Evolutionary conservation across 1,140 invertebrate genomes (phyloP), one percentile per base, ranked within the genome.

Genomic region (Bombus confusus): DNA sequence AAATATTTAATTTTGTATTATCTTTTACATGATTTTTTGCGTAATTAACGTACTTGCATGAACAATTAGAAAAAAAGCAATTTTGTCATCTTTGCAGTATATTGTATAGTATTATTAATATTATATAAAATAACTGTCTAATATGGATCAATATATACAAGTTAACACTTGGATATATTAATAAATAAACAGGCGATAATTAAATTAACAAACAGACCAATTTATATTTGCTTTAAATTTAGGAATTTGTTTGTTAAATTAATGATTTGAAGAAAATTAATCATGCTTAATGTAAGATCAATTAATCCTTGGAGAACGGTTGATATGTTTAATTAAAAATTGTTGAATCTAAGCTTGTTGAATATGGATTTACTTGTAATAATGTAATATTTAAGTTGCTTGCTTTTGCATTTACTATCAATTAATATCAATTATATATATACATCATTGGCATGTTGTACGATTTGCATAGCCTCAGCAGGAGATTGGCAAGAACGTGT

Each of bases 401-500:
- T 88, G 75, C 73, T 87, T 80, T 64, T 80, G 81, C 66, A 81
- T 85, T 86, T 89, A 84, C 5, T 84, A 73, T 83, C 57, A 71
- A 71, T 68, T 52, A 87, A 88, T 64, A 62, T 89, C n/a, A 86
- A 83, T 84, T 83, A 74, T 71, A 85, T 71, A 85, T 72, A 78
- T 85, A 90, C 66, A 72, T 91, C 88, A 89, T 88, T 79, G 82
- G 87, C 89, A 87, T 85, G 89, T 92, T 93, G 81, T 93, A 90
- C 87, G 88, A 91, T 94, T 85, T 94, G 89, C 93, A 91, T 92
- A 95, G 95, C 94, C 74, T 93, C 93, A 52, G 86, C 91, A 72
- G 93, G 89, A 87, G 93, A 95, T 87, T 94, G 93, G 91, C 93
- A 95, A 86, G 88, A 91, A 77, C 93, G 92, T 59, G 92, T 95